Evolutionary conservation across 2,797 vertebrate species (phyloP), one percentile per base, ranked within the genome.

Genomic region (Gephyroberyx darwinii): DNA sequence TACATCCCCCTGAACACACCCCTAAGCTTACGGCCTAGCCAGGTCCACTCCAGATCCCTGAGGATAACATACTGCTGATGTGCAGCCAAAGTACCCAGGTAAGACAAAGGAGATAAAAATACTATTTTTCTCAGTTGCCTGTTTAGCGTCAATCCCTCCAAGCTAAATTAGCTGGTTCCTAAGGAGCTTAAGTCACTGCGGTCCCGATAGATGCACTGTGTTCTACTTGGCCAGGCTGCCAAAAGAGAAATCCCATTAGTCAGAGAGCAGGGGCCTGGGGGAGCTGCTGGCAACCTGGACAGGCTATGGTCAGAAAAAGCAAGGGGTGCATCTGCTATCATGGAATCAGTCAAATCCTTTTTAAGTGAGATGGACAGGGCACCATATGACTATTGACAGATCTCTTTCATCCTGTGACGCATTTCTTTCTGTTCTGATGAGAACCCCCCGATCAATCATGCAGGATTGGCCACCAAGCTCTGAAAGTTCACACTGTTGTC

Each of bases 161-260:
- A 80, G 84, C 86, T 81, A 88, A 90, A 90, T 90, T 86, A 90
- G 83, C 87, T 80, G 75, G 70, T 80, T 55, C 66, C 53, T 92
- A 93, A 94, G 86, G 67, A 88, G 92, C 89, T 94, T 93, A 91
- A 26, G 26, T 26, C 26, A 70, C 80, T 22, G 67, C 20, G 13
- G 74, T 75, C 76, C 70, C 67, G 73, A 79, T 81, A 79, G 77
- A 86, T 77, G 69, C 84, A 1, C 69, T 74, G 79, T 69, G 84
- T 64, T 86, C 83, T 86, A 83, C 77, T 86, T 84, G 78, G 86
- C 86, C 66, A 52, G 69, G 77, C 82, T 74, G 72, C 74, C 70
- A 66, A 67, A 22, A 35, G 62, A 61, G 78, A 85, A 93, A 93
- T 93, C 92, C 88, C 86, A 92, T 93, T 90, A 92, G 63, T 58